Base-by-base conservation (phyloP, 2,888 invertebrate species). In the Phanerotoma sp. region DNA sequence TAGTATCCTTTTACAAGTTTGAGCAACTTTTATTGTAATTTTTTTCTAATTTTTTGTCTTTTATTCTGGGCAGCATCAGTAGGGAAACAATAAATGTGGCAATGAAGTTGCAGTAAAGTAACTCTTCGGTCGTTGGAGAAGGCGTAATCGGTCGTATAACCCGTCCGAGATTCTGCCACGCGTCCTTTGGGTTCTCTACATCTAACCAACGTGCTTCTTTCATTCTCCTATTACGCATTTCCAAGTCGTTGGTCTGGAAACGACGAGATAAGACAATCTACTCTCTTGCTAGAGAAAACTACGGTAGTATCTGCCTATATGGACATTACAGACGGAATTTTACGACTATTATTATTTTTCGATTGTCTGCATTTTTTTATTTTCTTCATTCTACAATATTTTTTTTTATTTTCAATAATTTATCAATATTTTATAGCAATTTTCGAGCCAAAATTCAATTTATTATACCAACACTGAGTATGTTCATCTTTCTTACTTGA, bases 191-290 rank as follows among this genome's bases (percentile, higher is more conserved):
- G 56, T 59, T 57, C 15, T 16, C 25, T 44, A 6, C 22, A 42
- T 51, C 30, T 37, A 32, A 38, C 47, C 46, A 40, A 53, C 49
- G 49, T 69, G 63, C 66, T 68, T 67, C 65, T 60, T 61, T 62
- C 53, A 57, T 67, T 71, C 67, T 69, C 38, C 72, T 73, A 74
- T 74, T 75, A 75, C 75, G 75, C 77, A 77, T 75, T 77, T 77
- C 75, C 77, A 71, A 72, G 62, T 71, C 77, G 72, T 62, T 75
- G 77, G 74, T 75, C 77, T 76, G 77, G 76, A 77, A 78, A 76
- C 75, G 68, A 67, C 69, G 72, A 77, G 78, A 78, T 78, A 78
- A 77, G 78, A 71, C 68, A 61, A 60, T 62, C 46, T 54, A 50
- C 54, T 57, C 62, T 53, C 59, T 61, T 51, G 41, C 56, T 58